phyloP scores from a whole-genome alignment of 1,140 invertebrate genomes.

The Andrena cerasifolii region DNA sequence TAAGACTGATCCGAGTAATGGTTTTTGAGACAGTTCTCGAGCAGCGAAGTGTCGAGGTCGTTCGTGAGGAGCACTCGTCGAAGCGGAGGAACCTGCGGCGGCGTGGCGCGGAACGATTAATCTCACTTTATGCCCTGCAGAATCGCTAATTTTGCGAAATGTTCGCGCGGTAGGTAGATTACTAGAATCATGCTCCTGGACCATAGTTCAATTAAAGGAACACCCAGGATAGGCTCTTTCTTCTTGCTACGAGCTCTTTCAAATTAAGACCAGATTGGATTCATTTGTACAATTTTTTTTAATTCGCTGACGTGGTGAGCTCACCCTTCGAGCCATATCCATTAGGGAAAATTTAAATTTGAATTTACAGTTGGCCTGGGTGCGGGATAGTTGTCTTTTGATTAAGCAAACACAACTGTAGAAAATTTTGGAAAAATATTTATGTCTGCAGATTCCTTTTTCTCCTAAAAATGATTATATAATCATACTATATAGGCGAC shows the following conservation, averaged over 20 bases:
- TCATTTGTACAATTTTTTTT: too few species aligned
- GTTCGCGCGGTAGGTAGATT: neutral
- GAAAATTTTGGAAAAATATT: too few species aligned
- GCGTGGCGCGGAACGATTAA: neutral
- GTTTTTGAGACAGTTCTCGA: conserved; percentile 9
- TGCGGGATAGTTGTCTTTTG: too few species aligned
- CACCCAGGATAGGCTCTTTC: neutral
- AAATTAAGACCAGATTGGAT: too few species aligned
- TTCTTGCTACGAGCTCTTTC: neutral
- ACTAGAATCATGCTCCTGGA: neutral
- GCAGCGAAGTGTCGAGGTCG: conserved; percentile 5
- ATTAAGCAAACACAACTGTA: too few species aligned
- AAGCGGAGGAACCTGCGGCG: neutral
- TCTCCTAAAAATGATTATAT: too few species aligned
- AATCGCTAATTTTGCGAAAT: conserved; percentile 13
- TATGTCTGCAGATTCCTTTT: too few species aligned
- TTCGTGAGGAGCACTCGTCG: neutral
- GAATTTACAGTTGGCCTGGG: too few species aligned
- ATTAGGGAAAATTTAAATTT: too few species aligned
- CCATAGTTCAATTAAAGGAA: conserved; percentile 9
- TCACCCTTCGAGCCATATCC: too few species aligned
- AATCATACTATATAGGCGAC: too few species aligned
- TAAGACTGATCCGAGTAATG: conserved; percentile 14
- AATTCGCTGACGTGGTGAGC: too few species aligned
- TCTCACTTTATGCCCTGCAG: neutral